These are phyloP conservation scores for Brachyptera putata DNA, from an alignment of 2,888 invertebrate genomes.

Conservation along the genomic window DNA sequence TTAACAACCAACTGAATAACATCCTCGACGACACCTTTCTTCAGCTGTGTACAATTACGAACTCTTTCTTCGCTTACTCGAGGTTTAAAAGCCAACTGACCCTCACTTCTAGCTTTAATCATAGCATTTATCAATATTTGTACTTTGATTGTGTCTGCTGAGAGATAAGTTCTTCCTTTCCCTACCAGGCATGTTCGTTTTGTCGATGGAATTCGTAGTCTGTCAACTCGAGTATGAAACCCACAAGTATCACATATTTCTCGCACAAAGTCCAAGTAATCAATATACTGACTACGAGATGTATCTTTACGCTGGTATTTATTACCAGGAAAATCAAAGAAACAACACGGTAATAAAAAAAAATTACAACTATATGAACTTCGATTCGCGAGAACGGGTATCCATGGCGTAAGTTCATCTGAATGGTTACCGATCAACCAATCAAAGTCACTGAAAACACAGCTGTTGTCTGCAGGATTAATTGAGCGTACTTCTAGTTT, in stretches of 20 bases:
- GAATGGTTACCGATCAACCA: conserved; percentile 99
- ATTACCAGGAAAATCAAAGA: conserved; percentile 80
- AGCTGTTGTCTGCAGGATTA: conserved; percentile 62
- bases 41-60: conserved; percentile 80
- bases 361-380: conserved; percentile 72
- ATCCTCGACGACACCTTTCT: conserved; percentile 56
- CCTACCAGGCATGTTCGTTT: conserved; percentile 81
- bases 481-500: conserved; percentile 64
- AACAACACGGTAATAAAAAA: conserved; percentile 93
- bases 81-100: conserved; percentile 54
- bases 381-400: conserved; percentile 83
- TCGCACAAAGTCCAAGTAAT: conserved; percentile 64
- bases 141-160: conserved; percentile 43
- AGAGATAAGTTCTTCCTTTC: conserved; percentile 47
- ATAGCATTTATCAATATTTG: conserved; percentile 48
- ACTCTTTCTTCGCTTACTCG: conserved; percentile 66
- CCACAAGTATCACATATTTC: conserved; percentile 63
- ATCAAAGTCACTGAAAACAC: conserved; percentile 66
- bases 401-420: conserved; percentile 98
- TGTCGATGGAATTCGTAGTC: conserved; percentile 93
- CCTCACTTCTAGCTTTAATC: conserved; percentile 42
- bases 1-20: conserved; percentile 62
- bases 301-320: conserved; percentile 74
- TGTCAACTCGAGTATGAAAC: conserved; percentile 71
- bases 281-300: conserved; percentile 69